Evolutionary conservation across 2,888 invertebrate genomes (phyloP).

Genomic region (Thysanoteuthis rhombus): DNA sequence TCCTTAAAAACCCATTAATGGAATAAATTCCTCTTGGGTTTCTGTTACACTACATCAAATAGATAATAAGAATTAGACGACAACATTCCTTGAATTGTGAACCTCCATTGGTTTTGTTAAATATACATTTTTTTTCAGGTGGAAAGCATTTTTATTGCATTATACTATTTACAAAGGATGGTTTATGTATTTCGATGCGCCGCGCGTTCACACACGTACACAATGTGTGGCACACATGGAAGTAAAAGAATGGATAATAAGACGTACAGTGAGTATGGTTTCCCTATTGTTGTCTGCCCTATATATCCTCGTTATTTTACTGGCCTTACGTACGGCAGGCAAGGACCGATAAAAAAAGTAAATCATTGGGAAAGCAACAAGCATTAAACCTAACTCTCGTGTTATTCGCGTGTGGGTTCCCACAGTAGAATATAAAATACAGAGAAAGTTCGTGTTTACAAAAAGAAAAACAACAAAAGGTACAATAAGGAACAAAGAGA

Average conservation of each 20-base stretch:
- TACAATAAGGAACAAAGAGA: background rate
- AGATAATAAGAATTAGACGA: no score
- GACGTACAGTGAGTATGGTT: background rate
- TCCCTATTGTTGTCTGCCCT: background rate
- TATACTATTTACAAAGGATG: background rate
- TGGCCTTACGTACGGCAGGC: no score
- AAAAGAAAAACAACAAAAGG: background rate
- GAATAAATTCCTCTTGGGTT: no score
- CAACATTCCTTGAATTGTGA: no score
- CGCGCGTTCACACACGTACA: background rate
- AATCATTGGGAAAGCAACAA: no score
- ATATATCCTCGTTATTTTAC: background rate
- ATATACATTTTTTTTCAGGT: no score
- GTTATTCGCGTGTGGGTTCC: background rate
- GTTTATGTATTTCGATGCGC: background rate
- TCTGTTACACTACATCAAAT: no score
- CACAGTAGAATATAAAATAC: background rate
- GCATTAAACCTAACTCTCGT: no score
- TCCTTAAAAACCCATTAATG: no score
- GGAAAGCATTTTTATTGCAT: no score
- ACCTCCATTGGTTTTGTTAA: no score
- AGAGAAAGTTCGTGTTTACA: background rate
- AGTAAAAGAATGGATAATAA: background rate
- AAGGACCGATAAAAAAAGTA: background rate
- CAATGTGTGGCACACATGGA: background rate